Percentiles rank a stretch among this genome's conserved stretches.
Evolutionary conservation across 2,797 vertebrate species (phyloP).

Genomic region (Melanotaenia trifasciata): DNA sequence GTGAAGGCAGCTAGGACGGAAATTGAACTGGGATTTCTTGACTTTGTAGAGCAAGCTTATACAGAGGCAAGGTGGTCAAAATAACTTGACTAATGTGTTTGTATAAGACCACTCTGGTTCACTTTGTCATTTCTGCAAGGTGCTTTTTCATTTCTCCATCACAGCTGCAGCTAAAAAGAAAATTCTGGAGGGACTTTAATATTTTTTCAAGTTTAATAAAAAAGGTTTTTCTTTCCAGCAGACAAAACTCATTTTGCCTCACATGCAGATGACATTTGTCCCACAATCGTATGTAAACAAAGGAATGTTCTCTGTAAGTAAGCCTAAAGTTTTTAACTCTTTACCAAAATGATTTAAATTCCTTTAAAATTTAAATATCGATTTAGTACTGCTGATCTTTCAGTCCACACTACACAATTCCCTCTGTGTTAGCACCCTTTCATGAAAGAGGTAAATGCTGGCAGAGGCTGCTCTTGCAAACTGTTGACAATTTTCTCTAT

Average conservation of each 20-base stretch:
- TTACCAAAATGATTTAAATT: constrained; percentile 49
- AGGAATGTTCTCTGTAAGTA: constrained; percentile 17
- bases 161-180: constrained; percentile 23
- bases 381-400: constrained; percentile 45
- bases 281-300: constrained; percentile 27
- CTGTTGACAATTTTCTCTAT: constrained; percentile 60
- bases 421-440: constrained; percentile 51
- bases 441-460: constrained; percentile 51
- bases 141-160: constrained; percentile 52
- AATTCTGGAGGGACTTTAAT: constrained; percentile 9
- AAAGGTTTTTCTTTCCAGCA: constrained; percentile 21
- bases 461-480: constrained; percentile 57
- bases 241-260: constrained; percentile 22
- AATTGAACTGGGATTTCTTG: constrained; percentile 73
- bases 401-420: constrained; percentile 40
- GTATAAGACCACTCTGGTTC: constrained; percentile 54
- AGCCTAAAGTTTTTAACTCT: constrained; percentile 35
- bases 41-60: constrained; percentile 46
- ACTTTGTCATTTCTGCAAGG: constrained; percentile 61
- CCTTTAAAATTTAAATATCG: constrained; percentile 24
- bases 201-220: constrained; percentile 23
- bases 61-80: constrained; percentile 51
- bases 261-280: constrained; percentile 3
- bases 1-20: constrained; percentile 70
- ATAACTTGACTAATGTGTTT: constrained; percentile 79